Percentiles rank a stretch among this genome's conserved stretches.
Conservation (phyloP, 2,113 vertebrate genomes). For the Antigone vipio region DNA sequence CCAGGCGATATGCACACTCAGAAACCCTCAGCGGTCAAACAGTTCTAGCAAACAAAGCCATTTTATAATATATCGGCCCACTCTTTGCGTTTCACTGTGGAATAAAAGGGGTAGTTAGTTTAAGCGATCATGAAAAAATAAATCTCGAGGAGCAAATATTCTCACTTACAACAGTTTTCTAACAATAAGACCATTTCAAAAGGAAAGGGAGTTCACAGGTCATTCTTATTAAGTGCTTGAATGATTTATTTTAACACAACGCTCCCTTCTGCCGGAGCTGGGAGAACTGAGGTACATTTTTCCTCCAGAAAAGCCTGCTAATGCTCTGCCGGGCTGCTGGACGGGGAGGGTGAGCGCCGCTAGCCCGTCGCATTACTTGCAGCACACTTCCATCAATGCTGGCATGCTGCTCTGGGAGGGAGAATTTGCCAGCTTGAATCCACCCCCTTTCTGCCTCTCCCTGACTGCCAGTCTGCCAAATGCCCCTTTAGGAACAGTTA, state of each 20-base stretch:
- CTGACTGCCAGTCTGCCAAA: background rate
- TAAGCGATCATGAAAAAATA: constrained; percentile 5
- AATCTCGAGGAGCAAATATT: constrained; percentile 18
- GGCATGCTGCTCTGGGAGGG: background rate
- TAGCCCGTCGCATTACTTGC: background rate
- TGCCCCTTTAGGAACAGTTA: background rate
- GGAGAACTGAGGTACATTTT: constrained; percentile 1
- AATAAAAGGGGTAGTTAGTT: background rate
- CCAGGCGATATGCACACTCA: background rate
- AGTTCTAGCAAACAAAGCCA: constrained; percentile 8
- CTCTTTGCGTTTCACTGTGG: background rate
- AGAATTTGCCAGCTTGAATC: background rate
- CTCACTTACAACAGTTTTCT: constrained; percentile 24
- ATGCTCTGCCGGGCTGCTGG: background rate
- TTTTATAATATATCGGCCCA: background rate
- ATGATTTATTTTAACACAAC: constrained; percentile 41
- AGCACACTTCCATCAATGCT: background rate
- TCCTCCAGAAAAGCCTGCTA: background rate
- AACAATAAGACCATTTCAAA: constrained; percentile 36
- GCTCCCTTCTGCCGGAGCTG: constrained; percentile 2
- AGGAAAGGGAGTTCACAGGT: constrained; percentile 32
- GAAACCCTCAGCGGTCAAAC: background rate
- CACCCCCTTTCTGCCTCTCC: background rate
- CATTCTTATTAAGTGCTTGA: constrained; percentile 52
- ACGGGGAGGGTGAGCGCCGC: background rate